Percentiles rank a stretch among this genome's conserved stretches.
These are phyloP conservation scores for Hirundo rustica DNA, from an alignment of 2,797 vertebrate species.

Conservation along the genomic window DNA sequence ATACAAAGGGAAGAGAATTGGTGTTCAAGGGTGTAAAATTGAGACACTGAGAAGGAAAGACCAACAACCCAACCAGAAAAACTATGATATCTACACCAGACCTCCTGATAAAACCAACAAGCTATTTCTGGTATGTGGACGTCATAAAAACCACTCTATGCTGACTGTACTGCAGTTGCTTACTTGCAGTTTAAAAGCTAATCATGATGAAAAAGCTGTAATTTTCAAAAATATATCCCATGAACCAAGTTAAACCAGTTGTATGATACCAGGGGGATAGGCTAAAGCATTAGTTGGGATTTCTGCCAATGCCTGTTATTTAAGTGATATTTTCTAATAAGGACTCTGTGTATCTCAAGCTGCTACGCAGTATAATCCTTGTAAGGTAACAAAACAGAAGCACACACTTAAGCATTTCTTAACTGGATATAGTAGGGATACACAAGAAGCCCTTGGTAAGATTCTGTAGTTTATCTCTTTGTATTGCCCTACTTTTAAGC, in stretches of 20 bases:
- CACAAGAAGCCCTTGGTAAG: neutral
- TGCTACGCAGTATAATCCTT: conserved; percentile 4
- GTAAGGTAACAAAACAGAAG: conserved; percentile 35
- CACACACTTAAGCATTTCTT: neutral
- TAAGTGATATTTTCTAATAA: conserved; percentile 10
- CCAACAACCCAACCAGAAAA: neutral
- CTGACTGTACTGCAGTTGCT: neutral
- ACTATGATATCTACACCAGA: neutral
- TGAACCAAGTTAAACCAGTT: neutral
- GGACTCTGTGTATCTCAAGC: neutral
- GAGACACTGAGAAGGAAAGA: neutral
- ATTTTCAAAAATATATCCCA: neutral
- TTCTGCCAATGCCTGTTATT: neutral
- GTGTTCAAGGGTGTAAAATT: neutral
- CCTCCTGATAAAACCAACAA: neutral
- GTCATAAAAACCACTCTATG: neutral
- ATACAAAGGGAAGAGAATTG: neutral
- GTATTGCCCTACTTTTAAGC: neutral
- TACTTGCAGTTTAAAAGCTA: neutral
- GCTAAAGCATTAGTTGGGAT: neutral
- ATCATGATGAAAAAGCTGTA: neutral
- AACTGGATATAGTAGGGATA: conserved; percentile 14
- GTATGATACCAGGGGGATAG: neutral
- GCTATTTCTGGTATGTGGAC: neutral
- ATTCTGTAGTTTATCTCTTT: neutral